Base-by-base conservation (phyloP, 1,140 invertebrate genomes). In the Zaprionus gabonicus region DNA sequence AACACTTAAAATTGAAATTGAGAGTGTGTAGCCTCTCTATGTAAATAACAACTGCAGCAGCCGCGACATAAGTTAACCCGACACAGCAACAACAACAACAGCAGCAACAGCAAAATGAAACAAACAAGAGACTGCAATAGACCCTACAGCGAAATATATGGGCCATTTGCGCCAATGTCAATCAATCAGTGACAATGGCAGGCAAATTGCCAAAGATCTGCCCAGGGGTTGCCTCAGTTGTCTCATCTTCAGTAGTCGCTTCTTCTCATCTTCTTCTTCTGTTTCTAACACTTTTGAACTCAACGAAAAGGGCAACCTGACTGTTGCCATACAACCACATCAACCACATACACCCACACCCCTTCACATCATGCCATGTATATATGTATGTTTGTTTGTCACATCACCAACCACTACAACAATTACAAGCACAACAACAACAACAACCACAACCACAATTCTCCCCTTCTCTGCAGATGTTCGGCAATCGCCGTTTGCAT, bases 81-180 rank as follows among this genome's bases (percentile, higher is more conserved):
- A 69, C 67, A 68, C 57, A 36, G 65, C 76, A 64, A 57, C 60
- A 72, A 49, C 53, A 78, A 23, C 49, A 34, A 28, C 55, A 71
- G 5, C 6, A 31, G 23, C 56, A 64, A 13, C 60, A 27, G 53
- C 34, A 69, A 36, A 15, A 13, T 23, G 4, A 34, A 31, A 34
- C 20, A 12, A 20, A 51, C 20, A 51, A 12, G 46, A 12, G 46
- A 56, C 53, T 56, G 34, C 60, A 67, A 60, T 31, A 73, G 63
- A 46, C n/a, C 23, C 17, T 5, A 53, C 36, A 55, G 23, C 46
- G 20, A 76, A 72, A 86, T 86, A 71, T 80, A 87, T 86, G 73
- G 84, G 74, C 75, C 81, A 81, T 90, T 86, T 84, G 71, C 83
- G 83, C 80, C 86, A 90, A 90, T 90, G 85, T 90, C 85, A 90